These are phyloP conservation scores for Steinernema carpocapsae DNA, from an alignment of 2,888 invertebrate species.

Conservation along the genomic window DNA sequence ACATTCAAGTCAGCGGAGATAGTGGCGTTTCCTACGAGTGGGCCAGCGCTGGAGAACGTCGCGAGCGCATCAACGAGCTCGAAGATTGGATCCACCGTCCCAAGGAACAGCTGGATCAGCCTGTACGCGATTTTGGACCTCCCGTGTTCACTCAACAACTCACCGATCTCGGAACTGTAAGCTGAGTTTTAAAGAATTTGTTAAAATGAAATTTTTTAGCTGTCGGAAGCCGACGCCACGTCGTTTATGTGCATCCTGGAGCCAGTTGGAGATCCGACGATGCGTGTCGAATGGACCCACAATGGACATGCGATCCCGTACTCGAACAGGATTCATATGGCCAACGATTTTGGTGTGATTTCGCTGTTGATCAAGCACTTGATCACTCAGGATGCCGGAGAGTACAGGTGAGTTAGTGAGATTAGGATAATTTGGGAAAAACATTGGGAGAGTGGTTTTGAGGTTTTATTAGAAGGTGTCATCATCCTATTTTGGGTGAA, in stretches of 20 bases:
- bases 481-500: too few relatives aligned
- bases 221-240: slow-evolving; percentile 83
- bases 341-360: slow-evolving; percentile 94
- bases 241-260: slow-evolving; percentile 93
- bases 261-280: slow-evolving; percentile 81
- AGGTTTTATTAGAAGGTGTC: too few relatives aligned
- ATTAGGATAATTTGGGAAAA: too few relatives aligned
- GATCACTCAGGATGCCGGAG: slow-evolving; percentile 92
- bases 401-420: slow-evolving; percentile 77
- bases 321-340: slow-evolving; percentile 69
- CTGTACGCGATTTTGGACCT: slow-evolving; percentile 70
- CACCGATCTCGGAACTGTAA: slow-evolving; percentile 76
- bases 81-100: slow-evolving; percentile 84
- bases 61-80: slow-evolving; percentile 85
- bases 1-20: slow-evolving; percentile 60
- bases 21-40: slow-evolving; percentile 66
- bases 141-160: slow-evolving; percentile 89
- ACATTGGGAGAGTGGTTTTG: too few relatives aligned
- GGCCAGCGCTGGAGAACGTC: slow-evolving; percentile 64
- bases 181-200: not conserved
- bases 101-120: slow-evolving; percentile 60
- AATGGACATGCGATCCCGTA: slow-evolving; percentile 80
- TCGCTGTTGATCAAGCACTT: slow-evolving; percentile 91
- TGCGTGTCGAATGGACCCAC: slow-evolving; percentile 93
- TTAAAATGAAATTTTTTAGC: slow-evolving; percentile 33